phyloP scores from a whole-genome alignment of 37 sponge, comb jelly and placozoan species.

The Sycon ciliatum region DNA sequence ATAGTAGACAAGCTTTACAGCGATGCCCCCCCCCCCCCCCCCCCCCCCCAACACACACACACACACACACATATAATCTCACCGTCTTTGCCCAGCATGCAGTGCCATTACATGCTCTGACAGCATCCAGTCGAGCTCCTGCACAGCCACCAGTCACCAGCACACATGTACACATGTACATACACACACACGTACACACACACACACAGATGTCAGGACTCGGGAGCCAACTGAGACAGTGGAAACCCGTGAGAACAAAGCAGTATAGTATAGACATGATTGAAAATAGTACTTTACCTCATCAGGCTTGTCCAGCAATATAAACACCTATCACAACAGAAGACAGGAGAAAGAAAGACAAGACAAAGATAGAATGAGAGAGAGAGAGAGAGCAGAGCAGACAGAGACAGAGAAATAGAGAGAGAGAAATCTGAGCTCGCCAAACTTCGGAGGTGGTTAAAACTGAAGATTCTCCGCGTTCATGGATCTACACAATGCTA shows the following conservation, averaged over 20 bases:
- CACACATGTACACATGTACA: too few relatives aligned
- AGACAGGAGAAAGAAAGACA: neutral
- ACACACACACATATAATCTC: too few relatives aligned
- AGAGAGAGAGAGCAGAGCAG: neutral
- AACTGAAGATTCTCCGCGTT: neutral
- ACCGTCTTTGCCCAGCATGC: slow-evolving; percentile 51
- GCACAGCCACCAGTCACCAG: too few relatives aligned
- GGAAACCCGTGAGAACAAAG: neutral
- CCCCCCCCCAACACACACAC: too few relatives aligned
- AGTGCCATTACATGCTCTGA: slow-evolving; percentile 88
- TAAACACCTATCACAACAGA: slow-evolving; percentile 51
- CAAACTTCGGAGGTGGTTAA: slow-evolving; percentile 14
- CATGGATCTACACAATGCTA: too few relatives aligned
- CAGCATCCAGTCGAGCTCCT: slow-evolving; percentile 74
- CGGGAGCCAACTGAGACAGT: neutral
- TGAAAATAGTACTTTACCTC: slow-evolving; percentile 21
- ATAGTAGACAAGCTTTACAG: too few relatives aligned
- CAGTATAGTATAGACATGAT: neutral
- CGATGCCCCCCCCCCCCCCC: too few relatives aligned
- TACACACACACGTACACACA: too few relatives aligned
- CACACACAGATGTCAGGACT: too few relatives aligned
- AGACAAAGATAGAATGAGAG: neutral
- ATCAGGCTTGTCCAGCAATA: slow-evolving; percentile 92
- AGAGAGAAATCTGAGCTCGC: too few relatives aligned
- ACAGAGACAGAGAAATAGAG: too few relatives aligned